Evolutionary conservation across 2,797 vertebrate species (phyloP).

Genomic region (Diplodus puntazzo): DNA sequence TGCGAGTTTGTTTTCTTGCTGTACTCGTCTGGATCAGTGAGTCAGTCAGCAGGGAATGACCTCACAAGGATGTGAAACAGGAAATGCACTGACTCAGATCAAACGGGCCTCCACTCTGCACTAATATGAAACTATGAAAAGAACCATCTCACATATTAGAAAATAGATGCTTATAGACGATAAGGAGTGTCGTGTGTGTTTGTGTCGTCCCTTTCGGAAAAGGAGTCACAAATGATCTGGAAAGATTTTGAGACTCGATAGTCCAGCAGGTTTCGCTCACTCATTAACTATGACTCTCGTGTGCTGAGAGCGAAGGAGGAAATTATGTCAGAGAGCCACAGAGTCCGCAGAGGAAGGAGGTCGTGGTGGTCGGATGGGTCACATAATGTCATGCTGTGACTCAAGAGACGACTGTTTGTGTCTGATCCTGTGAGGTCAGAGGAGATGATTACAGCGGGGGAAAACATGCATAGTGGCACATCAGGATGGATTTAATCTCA

Average conservation of each 20-base stretch:
- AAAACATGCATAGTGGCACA: too few relatives aligned
- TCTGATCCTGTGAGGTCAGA: too few relatives aligned
- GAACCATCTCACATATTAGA: background rate
- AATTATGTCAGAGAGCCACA: too few relatives aligned
- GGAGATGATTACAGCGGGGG: too few relatives aligned
- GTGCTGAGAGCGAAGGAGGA: background rate
- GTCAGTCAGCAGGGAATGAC: background rate
- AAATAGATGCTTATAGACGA: background rate
- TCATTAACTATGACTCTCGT: background rate
- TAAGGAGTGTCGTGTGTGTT: background rate
- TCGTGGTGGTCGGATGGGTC: background rate
- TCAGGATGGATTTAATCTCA: too few relatives aligned
- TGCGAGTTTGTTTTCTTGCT: background rate
- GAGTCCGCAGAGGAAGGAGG: constrained; percentile 3
- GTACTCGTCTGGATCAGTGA: constrained; percentile 13
- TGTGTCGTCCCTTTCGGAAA: too few relatives aligned
- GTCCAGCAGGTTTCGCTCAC: too few relatives aligned
- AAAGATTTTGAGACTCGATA: background rate
- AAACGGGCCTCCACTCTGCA: background rate
- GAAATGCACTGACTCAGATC: constrained; percentile 2
- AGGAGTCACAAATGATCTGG: background rate
- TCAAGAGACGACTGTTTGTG: background rate
- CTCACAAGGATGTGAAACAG: constrained; percentile 13
- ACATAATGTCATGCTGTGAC: background rate
- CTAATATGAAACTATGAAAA: background rate